Base-by-base conservation (phyloP, 2,888 invertebrate species). In the Xylota sylvarum region DNA sequence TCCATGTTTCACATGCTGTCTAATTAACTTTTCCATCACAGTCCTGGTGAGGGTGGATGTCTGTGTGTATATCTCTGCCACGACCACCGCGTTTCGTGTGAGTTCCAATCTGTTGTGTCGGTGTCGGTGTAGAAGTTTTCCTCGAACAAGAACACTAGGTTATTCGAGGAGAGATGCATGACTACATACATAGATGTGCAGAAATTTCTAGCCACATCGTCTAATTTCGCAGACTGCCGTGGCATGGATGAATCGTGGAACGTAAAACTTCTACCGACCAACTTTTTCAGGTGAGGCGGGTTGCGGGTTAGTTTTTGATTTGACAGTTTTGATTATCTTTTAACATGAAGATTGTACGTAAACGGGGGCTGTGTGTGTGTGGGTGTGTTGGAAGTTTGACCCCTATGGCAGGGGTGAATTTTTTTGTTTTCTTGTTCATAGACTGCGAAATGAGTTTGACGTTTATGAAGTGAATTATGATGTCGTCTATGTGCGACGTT, bases 291-390 rank as follows among this genome's bases (percentile, higher is more conserved):
- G 55, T 69, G 55, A 48, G 56, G 35, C 14, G 58, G 77, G 43
- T 46, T 60, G 55, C 14, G 58, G 77, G 43, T 46, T 60, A 55
- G 60, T 65, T 65, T 78, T 83, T 67, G 77, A 83, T 72, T 77
- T 83, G 78, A 83, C 83, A 83, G 78, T 83, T 83, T 83, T 83
- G 83, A 83, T 83, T 83, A 73, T 73, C 46, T 72, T 43, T 77
- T 73, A 83, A 72, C 78, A 78, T 67, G 58, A 48, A 40, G 1
- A 10, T 3, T 60, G 37, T 77, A 32, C 40, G 56, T 48, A 23
- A 23, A 10, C 9, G n/a, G 7, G 35, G n/a, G n/a, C n/a, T 55
- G 32, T 58, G 12, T 46, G 9, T 9, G 1, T 37, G 37, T 3
- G 4, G 5, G 30, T 0, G 40, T 30, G 10, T 12, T 17, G 30